Conservation (phyloP, 2,888 invertebrate genomes). For the Magallana nippona region DNA sequence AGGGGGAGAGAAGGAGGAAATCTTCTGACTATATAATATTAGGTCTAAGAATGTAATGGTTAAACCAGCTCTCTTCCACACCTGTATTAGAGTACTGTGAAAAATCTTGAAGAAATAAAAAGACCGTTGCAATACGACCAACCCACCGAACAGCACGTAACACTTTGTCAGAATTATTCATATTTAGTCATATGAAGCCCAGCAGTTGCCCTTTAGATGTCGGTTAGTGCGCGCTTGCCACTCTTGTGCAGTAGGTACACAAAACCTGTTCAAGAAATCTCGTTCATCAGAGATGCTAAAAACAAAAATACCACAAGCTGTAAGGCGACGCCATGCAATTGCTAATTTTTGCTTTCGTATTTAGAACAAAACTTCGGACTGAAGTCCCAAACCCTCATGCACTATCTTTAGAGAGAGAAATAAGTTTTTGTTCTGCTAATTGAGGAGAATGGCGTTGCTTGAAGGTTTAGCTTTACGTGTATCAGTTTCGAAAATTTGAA, state of each 20-base stretch:
- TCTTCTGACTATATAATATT: too few relatives aligned
- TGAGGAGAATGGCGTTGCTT: too few relatives aligned
- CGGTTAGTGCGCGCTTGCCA: background rate
- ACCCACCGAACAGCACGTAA: background rate
- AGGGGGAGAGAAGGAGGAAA: too few relatives aligned
- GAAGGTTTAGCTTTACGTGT: too few relatives aligned
- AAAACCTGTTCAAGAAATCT: background rate
- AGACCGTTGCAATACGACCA: background rate
- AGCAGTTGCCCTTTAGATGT: background rate
- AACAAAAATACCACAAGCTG: background rate
- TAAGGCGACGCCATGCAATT: background rate
- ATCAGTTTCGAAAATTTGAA: too few relatives aligned
- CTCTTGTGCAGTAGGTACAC: background rate
- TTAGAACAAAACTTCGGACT: too few relatives aligned
- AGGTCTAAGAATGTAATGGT: too few relatives aligned
- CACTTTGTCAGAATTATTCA: background rate
- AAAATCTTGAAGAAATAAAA: background rate
- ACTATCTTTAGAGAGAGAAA: too few relatives aligned
- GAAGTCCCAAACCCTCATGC: too few relatives aligned
- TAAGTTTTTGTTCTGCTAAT: too few relatives aligned
- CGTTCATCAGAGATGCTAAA: slow-evolving; percentile 13
- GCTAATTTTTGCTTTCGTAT: background rate
- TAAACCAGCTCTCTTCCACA: too few relatives aligned
- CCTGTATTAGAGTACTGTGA: background rate
- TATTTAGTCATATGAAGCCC: background rate